Conservation (phyloP, 2,888 invertebrate species). For the Augiades crinisus region DNA sequence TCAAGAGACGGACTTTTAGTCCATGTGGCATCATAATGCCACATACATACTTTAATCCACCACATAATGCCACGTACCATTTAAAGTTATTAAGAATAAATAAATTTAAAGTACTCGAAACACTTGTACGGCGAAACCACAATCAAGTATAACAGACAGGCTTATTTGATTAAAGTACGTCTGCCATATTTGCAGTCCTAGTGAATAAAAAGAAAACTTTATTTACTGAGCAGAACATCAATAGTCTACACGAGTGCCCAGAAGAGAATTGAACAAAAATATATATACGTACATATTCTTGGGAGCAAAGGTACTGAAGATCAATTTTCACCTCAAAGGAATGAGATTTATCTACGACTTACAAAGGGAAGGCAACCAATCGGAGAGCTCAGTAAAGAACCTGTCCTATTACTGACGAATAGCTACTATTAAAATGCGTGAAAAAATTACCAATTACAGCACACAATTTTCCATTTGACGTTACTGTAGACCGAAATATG, state of each 20-base stretch:
- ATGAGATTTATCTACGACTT: conserved; percentile 34
- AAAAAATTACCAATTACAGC: no score
- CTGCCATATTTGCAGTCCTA: neutral
- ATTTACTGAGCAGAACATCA: conserved; percentile 12
- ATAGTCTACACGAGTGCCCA: conserved; percentile 12
- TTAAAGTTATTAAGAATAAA: no score
- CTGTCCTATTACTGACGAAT: conserved; percentile 14
- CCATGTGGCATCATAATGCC: no score
- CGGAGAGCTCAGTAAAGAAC: conserved; percentile 42
- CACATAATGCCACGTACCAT: no score
- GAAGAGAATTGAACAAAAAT: conserved; percentile 18
- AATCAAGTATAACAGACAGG: neutral
- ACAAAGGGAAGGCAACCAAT: conserved; percentile 46
- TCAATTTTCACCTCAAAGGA: conserved; percentile 62
- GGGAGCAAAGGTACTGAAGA: conserved; percentile 21
- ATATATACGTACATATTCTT: conserved; percentile 9
- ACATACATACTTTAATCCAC: no score
- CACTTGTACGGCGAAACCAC: no score
- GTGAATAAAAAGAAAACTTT: neutral
- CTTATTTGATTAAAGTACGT: neutral
- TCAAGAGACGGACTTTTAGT: no score
- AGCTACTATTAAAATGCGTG: no score
- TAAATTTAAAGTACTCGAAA: no score
- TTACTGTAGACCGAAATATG: no score
- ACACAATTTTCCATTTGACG: no score